These are phyloP conservation scores for Tinea pellionella DNA, from an alignment of 2,888 invertebrate genomes.

Conservation along the genomic window DNA sequence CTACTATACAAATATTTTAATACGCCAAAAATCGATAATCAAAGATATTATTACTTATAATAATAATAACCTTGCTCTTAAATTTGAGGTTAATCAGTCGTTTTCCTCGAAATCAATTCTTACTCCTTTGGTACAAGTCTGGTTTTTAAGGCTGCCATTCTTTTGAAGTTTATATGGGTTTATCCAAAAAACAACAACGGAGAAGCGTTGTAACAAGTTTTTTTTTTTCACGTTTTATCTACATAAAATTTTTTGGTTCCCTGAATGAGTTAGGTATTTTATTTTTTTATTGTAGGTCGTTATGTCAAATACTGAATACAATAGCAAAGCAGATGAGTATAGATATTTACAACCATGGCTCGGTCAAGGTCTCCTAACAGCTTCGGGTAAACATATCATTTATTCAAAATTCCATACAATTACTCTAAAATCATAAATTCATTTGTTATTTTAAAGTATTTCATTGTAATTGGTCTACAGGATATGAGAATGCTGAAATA, in stretches of 20 bases:
- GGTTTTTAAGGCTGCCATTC: conserved; percentile 9
- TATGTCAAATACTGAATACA: conserved; percentile 51
- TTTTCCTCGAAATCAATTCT: neutral
- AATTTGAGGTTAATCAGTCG: neutral
- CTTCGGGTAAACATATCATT: conserved; percentile 35
- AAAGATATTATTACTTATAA: no score
- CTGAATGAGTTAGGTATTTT: neutral
- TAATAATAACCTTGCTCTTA: neutral
- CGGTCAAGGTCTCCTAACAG: conserved; percentile 66
- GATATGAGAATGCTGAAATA: no score
- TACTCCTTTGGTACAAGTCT: neutral
- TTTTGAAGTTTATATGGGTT: neutral
- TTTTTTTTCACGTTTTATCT: no score
- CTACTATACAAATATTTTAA: no score
- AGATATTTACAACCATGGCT: conserved; percentile 57
- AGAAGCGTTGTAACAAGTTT: no score
- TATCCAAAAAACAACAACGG: no score
- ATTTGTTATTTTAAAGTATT: no score
- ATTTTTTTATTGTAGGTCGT: conserved; percentile 40
- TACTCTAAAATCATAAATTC: neutral
- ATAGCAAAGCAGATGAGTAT: conserved; percentile 68
- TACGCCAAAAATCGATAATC: no score
- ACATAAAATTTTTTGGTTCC: no score
- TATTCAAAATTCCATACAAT: conserved; percentile 17
- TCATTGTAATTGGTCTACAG: no score